Base-by-base conservation (phyloP, 2,888 invertebrate genomes). In the Heliothis peltigera region DNA sequence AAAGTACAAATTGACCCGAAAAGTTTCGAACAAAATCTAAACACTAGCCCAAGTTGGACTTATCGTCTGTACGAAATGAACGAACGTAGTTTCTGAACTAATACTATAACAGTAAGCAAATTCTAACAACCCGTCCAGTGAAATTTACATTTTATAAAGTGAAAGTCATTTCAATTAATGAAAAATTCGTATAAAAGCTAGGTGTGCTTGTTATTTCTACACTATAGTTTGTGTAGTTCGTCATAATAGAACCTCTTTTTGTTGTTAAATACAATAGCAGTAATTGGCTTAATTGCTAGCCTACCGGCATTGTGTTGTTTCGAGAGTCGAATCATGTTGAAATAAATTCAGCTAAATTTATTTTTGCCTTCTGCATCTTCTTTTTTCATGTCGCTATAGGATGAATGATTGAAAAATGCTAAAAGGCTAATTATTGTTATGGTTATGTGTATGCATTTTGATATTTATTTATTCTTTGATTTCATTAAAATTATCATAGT, bases 281-380 rank as follows among this genome's bases (percentile, higher is more conserved):
- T 75, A 79, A 78, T 75, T 75, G 79, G 28, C 70, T 75, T 78
- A 78, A 78, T 78, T 75, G 70, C 65, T 72, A 75, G 66, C 58
- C 61, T 61, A 64, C 51, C 49, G 42, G 58, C 59, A 58, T 75
- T 71, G 65, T 63, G 44, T 56, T 65, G 73, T 75, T 78, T 78
- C 64, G 21, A 47, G 52, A 78, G 65, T 66, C 61, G 62, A 79
- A 78, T 70, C 76, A 73, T 76, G 73, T 70, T 52, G 76, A 73
- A 75, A 73, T 77, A 66, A 78, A 75, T 77, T 77, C 61, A 60
- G 65, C 54, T 66, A 64, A n/a, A 77, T 71, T 71, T 64, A 59
- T 74, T 75, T 66, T 55, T 35, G 58, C 60, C 25, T 60, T 18
- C 53, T 22, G 43, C 56, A 55, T 53, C 62, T 57, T 63, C 53